Evolutionary conservation across 2,797 vertebrate genomes (phyloP).

Genomic region (Staurois parvus): DNA sequence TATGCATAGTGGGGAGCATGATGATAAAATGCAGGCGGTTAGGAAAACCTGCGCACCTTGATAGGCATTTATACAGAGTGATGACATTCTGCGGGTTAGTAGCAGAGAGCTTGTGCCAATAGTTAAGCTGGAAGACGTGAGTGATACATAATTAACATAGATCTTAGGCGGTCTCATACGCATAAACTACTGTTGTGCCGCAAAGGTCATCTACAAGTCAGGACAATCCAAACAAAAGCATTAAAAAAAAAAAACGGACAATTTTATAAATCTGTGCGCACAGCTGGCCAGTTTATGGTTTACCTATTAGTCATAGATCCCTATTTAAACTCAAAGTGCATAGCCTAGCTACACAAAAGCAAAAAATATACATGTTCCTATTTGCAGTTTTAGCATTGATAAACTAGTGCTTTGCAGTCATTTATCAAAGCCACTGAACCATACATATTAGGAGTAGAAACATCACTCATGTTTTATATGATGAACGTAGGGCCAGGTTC

Average conservation of each 20-base stretch:
- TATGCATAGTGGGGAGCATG: no score
- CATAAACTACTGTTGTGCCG: not conserved
- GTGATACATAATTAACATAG: not conserved
- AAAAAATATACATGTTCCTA: not conserved
- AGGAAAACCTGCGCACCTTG: no score
- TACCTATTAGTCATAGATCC: not conserved
- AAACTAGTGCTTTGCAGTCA: not conserved
- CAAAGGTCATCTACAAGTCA: not conserved
- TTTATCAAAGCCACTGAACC: not conserved
- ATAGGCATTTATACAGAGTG: not conserved
- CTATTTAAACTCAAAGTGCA: no score
- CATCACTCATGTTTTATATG: not conserved
- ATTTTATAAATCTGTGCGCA: not conserved
- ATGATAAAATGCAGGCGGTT: no score
- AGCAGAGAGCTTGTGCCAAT: not conserved
- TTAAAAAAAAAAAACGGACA: no score
- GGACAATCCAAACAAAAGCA: not conserved
- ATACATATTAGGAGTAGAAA: not conserved
- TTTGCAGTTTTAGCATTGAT: not conserved
- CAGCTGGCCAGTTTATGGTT: not conserved
- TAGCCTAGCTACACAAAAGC: not conserved
- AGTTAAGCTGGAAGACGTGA: not conserved
- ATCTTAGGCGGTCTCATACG: not conserved
- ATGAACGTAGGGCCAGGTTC: not conserved
- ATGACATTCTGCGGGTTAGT: not conserved